Percentiles rank a stretch among this genome's conserved stretches.
Conservation (phyloP, 2,888 invertebrate genomes). For the Cepaea hortensis region DNA sequence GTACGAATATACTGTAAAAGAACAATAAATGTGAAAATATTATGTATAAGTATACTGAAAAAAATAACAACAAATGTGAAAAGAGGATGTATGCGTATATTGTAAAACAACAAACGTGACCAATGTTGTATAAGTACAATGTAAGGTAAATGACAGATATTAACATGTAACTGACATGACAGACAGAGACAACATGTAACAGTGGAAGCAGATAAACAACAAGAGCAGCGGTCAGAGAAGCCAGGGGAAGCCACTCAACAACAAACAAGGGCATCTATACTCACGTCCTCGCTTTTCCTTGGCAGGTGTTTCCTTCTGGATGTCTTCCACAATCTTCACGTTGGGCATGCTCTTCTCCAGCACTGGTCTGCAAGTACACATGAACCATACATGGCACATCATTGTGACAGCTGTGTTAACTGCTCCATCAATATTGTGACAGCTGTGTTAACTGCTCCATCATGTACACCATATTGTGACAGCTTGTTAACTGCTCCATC, state of each 20-base stretch:
- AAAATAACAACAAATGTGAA: background rate
- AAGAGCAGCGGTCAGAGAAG: no score
- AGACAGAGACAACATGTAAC: no score
- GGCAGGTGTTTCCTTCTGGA: slow-evolving; percentile 45
- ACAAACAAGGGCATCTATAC: slow-evolving; percentile 2
- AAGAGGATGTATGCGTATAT: background rate
- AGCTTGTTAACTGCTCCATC: no score
- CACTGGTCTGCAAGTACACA: slow-evolving; percentile 11
- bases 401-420: no score
- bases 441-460: no score
- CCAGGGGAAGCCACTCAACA: background rate
- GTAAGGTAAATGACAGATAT: no score
- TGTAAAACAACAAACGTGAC: background rate
- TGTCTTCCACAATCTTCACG: slow-evolving; percentile 46
- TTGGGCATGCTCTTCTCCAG: slow-evolving; percentile 39
- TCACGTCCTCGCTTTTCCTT: slow-evolving; percentile 38
- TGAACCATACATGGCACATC: no score
- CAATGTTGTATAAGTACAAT: no score
- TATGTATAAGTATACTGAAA: background rate
- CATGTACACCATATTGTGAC: no score
- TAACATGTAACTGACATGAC: no score
- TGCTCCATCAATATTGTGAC: no score
- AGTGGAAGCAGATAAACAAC: no score
- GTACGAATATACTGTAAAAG: background rate
- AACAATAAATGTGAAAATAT: background rate